phyloP scores from a whole-genome alignment of 2,797 vertebrate genomes.

The Protosalanx chinensis region DNA sequence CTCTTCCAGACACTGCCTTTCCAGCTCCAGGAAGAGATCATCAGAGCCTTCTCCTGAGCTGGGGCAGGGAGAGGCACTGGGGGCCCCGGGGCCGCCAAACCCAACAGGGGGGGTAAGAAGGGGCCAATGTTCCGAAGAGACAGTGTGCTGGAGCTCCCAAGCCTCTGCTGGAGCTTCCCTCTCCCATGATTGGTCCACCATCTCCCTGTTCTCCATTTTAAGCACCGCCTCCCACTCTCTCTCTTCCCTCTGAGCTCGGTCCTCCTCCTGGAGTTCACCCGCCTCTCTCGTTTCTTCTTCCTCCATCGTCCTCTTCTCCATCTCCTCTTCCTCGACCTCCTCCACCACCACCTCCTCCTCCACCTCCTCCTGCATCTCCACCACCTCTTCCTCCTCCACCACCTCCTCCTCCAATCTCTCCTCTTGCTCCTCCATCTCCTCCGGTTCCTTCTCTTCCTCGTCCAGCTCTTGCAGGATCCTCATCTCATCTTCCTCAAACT shows the following conservation, averaged over 20 bases:
- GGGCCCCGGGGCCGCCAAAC: slow-evolving; percentile 67
- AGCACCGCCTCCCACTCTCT: slow-evolving; percentile 78
- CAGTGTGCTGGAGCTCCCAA: slow-evolving; percentile 64
- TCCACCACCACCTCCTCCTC: slow-evolving; percentile 54
- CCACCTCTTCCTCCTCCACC: slow-evolving; percentile 42
- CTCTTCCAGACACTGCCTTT: slow-evolving; percentile 74
- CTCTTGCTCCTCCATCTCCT: slow-evolving; percentile 59
- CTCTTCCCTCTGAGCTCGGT: slow-evolving; percentile 68
- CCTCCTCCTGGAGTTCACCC: slow-evolving; percentile 44
- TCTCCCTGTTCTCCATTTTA: slow-evolving; percentile 78
- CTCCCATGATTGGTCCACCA: slow-evolving; percentile 39
- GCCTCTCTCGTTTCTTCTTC: slow-evolving; percentile 38
- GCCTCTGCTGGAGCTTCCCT: slow-evolving; percentile 57
- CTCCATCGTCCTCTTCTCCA: slow-evolving; percentile 63
- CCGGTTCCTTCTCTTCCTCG: slow-evolving; percentile 66
- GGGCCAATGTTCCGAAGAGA: slow-evolving; percentile 70
- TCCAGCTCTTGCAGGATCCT: slow-evolving; percentile 80
- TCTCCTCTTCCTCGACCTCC: slow-evolving; percentile 66
- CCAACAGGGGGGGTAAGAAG: slow-evolving; percentile 73
- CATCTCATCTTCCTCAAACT: slow-evolving; percentile 91
- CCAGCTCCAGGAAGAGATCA: slow-evolving; percentile 77
- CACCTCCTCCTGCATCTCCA: slow-evolving; percentile 63
- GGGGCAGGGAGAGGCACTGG: slow-evolving; percentile 69
- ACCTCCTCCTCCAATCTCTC: slow-evolving; percentile 65
- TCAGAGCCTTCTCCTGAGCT: slow-evolving; percentile 75